Evolutionary conservation across 1,140 invertebrate species (phyloP), one percentile per base, ranked within the genome.

Genomic region (Oncopeltus fasciatus): DNA sequence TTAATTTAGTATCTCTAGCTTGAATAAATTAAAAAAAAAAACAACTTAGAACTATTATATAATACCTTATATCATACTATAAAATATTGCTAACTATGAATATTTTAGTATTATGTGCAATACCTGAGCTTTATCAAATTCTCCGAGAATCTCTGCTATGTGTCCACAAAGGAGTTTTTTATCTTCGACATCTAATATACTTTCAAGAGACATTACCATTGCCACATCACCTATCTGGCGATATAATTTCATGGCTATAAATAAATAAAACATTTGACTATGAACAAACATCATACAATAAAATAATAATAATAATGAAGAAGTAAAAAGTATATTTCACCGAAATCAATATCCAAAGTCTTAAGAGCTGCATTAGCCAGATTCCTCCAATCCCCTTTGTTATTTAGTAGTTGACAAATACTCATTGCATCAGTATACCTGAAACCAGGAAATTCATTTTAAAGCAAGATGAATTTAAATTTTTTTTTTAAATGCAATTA

Each of bases 131-230:
- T 83, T 74, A 67, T 93, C 88, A 70, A 88, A 92, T 64, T 93
- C 79, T 29, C 78, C 79, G 26, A 92, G 73, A 59, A 88, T 80
- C 71, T 90, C 83, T 49, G 87, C 83, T 61, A 93, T 75, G 69
- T 92, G 87, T 2, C 90, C 93, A 51, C 79, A 79, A 11, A 94
- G 73, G 46, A 91, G 76, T 68, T 83, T 80, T 26, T 86, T 72
- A 69, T 99, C 93, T 72, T 97, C 93, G 16, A 93, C 78, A 66
- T 87, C 77, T 28, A 82, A 74, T 12, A 96, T 78, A 64, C 85
- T 84, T 72, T 93, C 80, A 61, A 98, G 73, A 0, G 90, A 83
- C 80, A 86, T 86, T 0, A 96, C 95, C 86, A 95, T 91, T 0
- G 90, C 86, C 14, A 88, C 88, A 74, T 97, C 86, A 62, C 87